Percentiles rank a stretch among this genome's conserved stretches.
Evolutionary conservation across 2,797 vertebrate species (phyloP).

Genomic region (Myoxocephalus aenaeus): DNA sequence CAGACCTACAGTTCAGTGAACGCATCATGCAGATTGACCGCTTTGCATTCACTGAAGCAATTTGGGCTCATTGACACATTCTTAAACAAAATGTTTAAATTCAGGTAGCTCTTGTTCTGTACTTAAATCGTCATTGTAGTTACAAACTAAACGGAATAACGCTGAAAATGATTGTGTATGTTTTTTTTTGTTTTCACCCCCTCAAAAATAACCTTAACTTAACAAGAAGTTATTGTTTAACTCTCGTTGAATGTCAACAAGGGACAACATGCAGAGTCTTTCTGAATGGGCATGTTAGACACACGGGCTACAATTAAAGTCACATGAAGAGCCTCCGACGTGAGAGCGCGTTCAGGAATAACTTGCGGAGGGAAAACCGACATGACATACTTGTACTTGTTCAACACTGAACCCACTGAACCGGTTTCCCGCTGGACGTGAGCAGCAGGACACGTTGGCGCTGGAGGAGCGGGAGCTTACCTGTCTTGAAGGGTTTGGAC

Average conservation of each 20-base stretch:
- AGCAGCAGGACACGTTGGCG: fast-evolving
- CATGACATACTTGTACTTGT: background rate
- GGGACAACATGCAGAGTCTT: too few species aligned
- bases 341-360: background rate
- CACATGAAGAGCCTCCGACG: too few species aligned
- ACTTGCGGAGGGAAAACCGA: background rate
- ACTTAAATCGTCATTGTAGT: background rate
- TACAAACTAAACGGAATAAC: background rate
- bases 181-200: too few species aligned
- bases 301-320: background rate
- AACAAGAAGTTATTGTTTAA: slow-evolving; percentile 5
- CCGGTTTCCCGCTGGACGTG: background rate
- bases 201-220: background rate
- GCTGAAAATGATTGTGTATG: background rate
- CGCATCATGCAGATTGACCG: background rate
- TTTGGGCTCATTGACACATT: background rate
- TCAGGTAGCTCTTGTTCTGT: background rate
- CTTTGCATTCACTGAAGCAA: background rate
- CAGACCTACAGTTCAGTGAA: background rate
- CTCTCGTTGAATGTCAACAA: background rate
- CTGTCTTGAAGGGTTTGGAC: slow-evolving; percentile 55
- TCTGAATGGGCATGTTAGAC: background rate
- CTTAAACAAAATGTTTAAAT: background rate
- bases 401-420: background rate
- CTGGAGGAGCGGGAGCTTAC: slow-evolving; percentile 27